A percentile compares a stretch with the other conserved stretches of the same genome.
These are phyloP conservation scores for Ptychodera flava DNA, from an alignment of 35 echinoderm and acorn worm genomes.

Conservation along the genomic window DNA sequence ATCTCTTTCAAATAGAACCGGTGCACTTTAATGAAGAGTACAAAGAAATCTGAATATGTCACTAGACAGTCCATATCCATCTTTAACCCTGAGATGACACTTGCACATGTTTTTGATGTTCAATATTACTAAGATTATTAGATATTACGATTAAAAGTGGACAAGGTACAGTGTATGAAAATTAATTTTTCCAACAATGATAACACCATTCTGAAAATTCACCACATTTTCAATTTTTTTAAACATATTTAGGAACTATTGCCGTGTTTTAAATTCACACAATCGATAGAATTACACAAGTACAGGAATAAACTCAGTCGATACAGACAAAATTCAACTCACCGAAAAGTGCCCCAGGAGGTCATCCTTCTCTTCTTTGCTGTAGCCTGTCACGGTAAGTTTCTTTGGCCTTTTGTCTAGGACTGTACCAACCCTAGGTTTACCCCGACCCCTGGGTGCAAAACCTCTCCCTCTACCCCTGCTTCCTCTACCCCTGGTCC, in stretches of 20 bases:
- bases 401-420: slow-evolving; percentile 84
- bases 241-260: too few relatives aligned
- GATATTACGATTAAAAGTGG: too few relatives aligned
- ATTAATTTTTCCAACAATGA: not conserved
- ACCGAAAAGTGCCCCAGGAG: slow-evolving; percentile 79
- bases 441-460: slow-evolving; percentile 23
- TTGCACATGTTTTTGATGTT: too few relatives aligned
- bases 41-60: not conserved
- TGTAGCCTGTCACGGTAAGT: slow-evolving; percentile 64
- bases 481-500: slow-evolving; percentile 30
- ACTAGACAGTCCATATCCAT: too few relatives aligned
- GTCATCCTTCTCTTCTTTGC: slow-evolving; percentile 76
- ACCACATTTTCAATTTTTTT: too few relatives aligned
- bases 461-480: slow-evolving; percentile 53
- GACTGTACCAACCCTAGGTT: slow-evolving; percentile 45
- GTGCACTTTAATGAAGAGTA: not conserved
- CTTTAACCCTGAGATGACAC: too few relatives aligned
- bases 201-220: not conserved
- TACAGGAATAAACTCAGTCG: too few relatives aligned
- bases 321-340: too few relatives aligned
- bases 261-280: too few relatives aligned
- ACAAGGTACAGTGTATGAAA: not conserved
- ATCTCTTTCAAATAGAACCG: not conserved
- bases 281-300: too few relatives aligned
- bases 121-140: too few relatives aligned